These are phyloP conservation scores for Eonycteris spelaea DNA, from an alignment of 2,113 vertebrate genomes.

Conservation along the genomic window DNA sequence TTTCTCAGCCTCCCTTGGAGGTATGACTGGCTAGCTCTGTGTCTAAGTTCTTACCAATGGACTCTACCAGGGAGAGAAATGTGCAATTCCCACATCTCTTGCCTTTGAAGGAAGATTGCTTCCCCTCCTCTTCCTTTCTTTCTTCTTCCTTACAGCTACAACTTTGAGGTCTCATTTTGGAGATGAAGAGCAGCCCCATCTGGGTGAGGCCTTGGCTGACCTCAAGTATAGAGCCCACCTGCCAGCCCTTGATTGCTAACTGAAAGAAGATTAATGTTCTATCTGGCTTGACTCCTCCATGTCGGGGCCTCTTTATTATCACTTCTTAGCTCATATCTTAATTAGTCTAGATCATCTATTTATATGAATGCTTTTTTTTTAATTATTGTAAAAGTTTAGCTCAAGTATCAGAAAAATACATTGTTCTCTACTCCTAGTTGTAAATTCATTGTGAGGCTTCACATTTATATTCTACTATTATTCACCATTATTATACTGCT, in stretches of 20 bases:
- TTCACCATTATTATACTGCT: slow-evolving; percentile 37
- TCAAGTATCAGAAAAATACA: neutral
- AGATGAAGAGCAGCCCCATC: neutral
- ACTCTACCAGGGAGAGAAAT: neutral
- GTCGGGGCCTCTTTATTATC: neutral
- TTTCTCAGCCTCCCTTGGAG: neutral
- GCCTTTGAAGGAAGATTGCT: neutral
- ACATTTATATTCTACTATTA: neutral
- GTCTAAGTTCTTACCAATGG: neutral
- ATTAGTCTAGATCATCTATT: neutral
- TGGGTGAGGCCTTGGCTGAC: neutral
- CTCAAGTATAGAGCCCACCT: neutral
- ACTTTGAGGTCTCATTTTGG: neutral
- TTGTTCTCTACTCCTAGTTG: neutral
- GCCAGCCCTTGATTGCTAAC: neutral
- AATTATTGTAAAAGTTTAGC: neutral
- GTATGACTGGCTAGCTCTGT: neutral
- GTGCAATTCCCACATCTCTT: neutral
- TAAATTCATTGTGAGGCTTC: neutral
- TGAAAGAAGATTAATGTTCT: neutral
- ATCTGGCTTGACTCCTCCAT: neutral
- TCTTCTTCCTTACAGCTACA: neutral
- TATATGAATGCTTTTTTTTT: neutral
- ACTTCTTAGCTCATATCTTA: neutral
- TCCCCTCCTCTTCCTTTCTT: neutral